phyloP scores from a whole-genome alignment of 2,888 invertebrate species.

The Cryptus armator region DNA sequence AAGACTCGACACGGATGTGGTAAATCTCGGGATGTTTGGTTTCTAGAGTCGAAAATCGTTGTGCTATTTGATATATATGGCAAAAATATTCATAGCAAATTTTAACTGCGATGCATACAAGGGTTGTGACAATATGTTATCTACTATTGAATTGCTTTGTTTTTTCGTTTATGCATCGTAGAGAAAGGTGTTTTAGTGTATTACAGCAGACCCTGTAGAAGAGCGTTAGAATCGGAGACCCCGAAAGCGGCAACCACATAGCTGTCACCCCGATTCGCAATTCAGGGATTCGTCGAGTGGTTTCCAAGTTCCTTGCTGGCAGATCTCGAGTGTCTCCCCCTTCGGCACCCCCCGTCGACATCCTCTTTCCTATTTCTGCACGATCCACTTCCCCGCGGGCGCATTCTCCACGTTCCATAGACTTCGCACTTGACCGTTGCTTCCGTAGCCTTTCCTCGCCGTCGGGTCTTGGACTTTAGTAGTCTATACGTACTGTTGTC shows the following conservation, averaged over 20 bases:
- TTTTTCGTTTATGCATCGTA: not conserved
- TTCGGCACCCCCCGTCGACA: not conserved
- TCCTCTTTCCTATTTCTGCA: slow-evolving; percentile 40
- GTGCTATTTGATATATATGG: too few relatives aligned
- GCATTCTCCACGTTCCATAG: slow-evolving; percentile 46
- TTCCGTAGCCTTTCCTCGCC: slow-evolving; percentile 30
- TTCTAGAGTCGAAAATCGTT: too few relatives aligned
- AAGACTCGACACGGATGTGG: too few relatives aligned
- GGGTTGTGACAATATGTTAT: not conserved
- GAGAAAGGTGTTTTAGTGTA: not conserved
- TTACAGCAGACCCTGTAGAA: not conserved
- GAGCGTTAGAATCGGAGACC: not conserved
- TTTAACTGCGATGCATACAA: too few relatives aligned
- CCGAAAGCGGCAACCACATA: not conserved
- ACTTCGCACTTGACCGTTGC: slow-evolving; percentile 60
- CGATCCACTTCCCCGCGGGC: slow-evolving; percentile 26
- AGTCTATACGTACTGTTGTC: slow-evolving; percentile 23
- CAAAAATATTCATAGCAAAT: too few relatives aligned
- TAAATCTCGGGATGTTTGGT: too few relatives aligned
- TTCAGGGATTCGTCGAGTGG: slow-evolving; percentile 55
- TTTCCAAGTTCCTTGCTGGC: slow-evolving; percentile 31
- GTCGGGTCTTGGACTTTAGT: slow-evolving; percentile 45
- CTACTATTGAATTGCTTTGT: not conserved
- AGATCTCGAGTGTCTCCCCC: slow-evolving; percentile 39
- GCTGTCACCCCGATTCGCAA: slow-evolving; percentile 47